phyloP scores from a whole-genome alignment of 2,888 invertebrate genomes.

The Hecatera dysodea region DNA sequence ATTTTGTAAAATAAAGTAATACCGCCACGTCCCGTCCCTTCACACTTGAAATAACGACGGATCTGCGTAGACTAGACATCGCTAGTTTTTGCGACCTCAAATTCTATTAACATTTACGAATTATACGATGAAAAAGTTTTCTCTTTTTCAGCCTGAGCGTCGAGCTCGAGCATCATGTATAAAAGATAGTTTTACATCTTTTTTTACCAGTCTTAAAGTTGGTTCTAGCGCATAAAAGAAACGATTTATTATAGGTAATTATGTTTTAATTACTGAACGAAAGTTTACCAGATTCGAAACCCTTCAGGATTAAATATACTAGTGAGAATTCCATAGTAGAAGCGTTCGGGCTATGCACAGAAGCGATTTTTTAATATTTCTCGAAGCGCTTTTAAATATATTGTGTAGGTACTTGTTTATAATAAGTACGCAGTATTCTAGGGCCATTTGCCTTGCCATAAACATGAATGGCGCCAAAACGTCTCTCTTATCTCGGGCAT shows the following conservation, averaged over 20 bases:
- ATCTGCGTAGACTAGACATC: conserved; percentile 71
- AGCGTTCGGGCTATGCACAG: conserved; percentile 55
- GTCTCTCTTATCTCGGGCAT: conserved; percentile 90
- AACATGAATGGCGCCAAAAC: conserved; percentile 91
- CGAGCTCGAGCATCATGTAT: conserved; percentile 37
- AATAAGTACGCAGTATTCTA: conserved; percentile 89
- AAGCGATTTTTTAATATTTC: conserved; percentile 73
- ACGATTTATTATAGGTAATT: background rate
- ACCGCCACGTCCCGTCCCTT: conserved; percentile 69
- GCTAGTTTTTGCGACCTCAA: conserved; percentile 68
- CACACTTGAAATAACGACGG: conserved; percentile 74
- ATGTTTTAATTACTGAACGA: background rate
- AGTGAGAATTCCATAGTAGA: conserved; percentile 4
- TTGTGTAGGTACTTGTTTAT: conserved; percentile 85
- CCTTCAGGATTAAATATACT: conserved; percentile 21
- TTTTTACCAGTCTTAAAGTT: background rate
- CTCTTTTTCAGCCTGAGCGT: conserved; percentile 18
- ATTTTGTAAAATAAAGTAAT: conserved; percentile 85
- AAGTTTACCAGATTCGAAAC: background rate
- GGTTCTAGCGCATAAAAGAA: conserved; percentile 5
- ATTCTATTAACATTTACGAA: conserved; percentile 59
- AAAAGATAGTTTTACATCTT: conserved; percentile 31
- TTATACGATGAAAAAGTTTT: conserved; percentile 42
- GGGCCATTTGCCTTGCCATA: conserved; percentile 89
- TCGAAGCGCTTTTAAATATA: conserved; percentile 73